Conservation (phyloP, 2,888 invertebrate species). For the Himalopsyche anomala region DNA sequence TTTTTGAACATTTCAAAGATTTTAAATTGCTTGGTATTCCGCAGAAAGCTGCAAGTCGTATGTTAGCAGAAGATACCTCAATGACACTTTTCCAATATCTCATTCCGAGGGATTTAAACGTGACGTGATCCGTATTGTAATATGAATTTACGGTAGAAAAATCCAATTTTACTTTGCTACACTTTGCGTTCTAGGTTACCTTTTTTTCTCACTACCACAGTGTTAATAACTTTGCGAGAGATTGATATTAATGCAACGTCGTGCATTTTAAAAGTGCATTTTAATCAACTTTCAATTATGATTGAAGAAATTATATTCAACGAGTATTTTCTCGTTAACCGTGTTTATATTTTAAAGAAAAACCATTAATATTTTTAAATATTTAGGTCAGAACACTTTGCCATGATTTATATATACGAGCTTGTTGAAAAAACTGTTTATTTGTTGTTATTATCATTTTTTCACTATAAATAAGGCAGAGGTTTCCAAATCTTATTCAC, state of each 20-base stretch:
- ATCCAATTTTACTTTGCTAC: constrained; percentile 26
- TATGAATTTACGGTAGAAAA: constrained; percentile 53
- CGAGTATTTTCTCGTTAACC: too few relatives aligned
- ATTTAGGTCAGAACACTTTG: too few relatives aligned
- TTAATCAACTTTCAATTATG: too few relatives aligned
- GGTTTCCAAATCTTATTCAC: too few relatives aligned
- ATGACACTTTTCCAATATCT: constrained; percentile 65
- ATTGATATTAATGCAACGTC: background rate
- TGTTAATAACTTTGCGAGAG: background rate
- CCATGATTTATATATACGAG: too few relatives aligned
- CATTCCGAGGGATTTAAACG: constrained; percentile 62
- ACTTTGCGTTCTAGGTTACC: background rate
- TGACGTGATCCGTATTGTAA: constrained; percentile 63
- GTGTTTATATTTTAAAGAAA: too few relatives aligned
- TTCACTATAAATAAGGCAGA: too few relatives aligned
- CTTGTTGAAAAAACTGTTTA: too few relatives aligned
- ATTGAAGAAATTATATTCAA: too few relatives aligned
- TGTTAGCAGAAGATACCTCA: constrained; percentile 57
- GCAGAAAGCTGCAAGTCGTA: constrained; percentile 52
- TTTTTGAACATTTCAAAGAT: background rate
- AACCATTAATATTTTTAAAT: too few relatives aligned
- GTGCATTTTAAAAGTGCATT: too few relatives aligned
- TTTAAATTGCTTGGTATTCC: constrained; percentile 48
- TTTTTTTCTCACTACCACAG: background rate
- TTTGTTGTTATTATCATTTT: too few relatives aligned